Conservation (phyloP, 2,113 vertebrate genomes). For the Cynocephalus volans region DNA sequence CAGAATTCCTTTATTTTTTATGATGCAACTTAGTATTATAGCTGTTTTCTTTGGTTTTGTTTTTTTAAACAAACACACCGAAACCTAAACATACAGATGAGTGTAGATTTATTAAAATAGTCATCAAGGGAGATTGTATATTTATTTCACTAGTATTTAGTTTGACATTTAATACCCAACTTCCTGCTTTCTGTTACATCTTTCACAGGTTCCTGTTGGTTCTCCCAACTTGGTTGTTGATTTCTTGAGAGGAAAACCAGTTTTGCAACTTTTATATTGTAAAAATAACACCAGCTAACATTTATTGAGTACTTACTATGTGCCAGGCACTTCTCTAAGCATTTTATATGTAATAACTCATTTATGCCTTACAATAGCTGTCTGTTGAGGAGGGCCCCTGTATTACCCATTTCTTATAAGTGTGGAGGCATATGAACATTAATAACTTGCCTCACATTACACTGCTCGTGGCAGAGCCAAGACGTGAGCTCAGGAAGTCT, state of each 20-base stretch:
- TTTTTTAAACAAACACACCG: slow-evolving; percentile 8
- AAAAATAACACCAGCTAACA: not conserved
- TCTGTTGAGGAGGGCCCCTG: not conserved
- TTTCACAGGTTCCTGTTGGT: slow-evolving; percentile 7
- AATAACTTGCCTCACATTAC: not conserved
- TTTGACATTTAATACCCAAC: slow-evolving; percentile 38
- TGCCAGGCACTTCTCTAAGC: not conserved
- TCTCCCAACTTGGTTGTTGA: not conserved
- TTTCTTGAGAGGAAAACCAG: slow-evolving; percentile 36
- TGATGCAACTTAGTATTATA: slow-evolving; percentile 24
- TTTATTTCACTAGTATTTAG: slow-evolving; percentile 45
- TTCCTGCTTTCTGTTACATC: slow-evolving; percentile 44
- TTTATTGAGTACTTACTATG: slow-evolving; percentile 30
- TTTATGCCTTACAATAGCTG: not conserved
- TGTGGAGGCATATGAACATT: not conserved
- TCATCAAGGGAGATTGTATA: not conserved
- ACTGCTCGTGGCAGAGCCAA: slow-evolving; percentile 10
- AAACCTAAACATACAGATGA: not conserved
- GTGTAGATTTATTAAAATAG: slow-evolving; percentile 27
- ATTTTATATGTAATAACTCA: slow-evolving; percentile 17
- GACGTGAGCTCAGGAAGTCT: not conserved
- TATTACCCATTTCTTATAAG: not conserved
- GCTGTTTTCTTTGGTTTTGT: not conserved
- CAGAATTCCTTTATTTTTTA: slow-evolving; percentile 61
- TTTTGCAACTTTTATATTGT: not conserved